Evolutionary conservation across 2,888 invertebrate species (phyloP), one percentile per base, ranked within the genome.

Genomic region (Scaptomyza parva): DNA sequence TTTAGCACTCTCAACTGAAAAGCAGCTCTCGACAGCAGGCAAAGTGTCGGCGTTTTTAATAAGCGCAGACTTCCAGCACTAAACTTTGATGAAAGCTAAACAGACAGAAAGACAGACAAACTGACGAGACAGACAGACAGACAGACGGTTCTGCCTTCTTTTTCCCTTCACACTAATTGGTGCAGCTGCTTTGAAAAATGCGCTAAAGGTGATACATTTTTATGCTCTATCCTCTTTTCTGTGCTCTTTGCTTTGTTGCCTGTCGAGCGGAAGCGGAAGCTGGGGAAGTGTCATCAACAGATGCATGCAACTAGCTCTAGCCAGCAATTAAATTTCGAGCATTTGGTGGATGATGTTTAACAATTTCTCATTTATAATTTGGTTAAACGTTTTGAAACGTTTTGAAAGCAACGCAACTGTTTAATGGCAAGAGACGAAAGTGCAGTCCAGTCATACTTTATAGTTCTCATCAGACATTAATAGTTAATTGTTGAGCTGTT

Each of bases 81-180:
- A 59, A 86, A 81, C 72, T 75, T 72, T 84, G 78, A 85, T 82
- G 87, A 78, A 72, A 80, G 81, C 72, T 48, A 62, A 9, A n/a
- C 33, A 14, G 26, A 53, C 53, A 28, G 35, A 47, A 74, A 33
- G 57, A 40, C 41, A 24, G 20, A 39, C 35, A 4, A 22, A 22
- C 22, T n/a, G n/a, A 22, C 22, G 22, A 22, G 59, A 43, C 71
- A 39, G 58, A 40, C 43, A 24, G 33, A 40, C 28, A n/a, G n/a
- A n/a, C n/a, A n/a, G n/a, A n/a, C n/a, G n/a, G n/a, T n/a, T n/a
- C n/a, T n/a, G n/a, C n/a, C n/a, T n/a, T n/a, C n/a, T n/a, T n/a
- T 14, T 8, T 11, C 12, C 20, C 2, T 9, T 55, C 57, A 69
- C 24, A 24, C 30, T 26, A 26, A 26, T 39, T 43, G 50, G 47